Evolutionary conservation across 2,113 vertebrate genomes (phyloP).

Genomic region (Psittacula cyanocephala): DNA sequence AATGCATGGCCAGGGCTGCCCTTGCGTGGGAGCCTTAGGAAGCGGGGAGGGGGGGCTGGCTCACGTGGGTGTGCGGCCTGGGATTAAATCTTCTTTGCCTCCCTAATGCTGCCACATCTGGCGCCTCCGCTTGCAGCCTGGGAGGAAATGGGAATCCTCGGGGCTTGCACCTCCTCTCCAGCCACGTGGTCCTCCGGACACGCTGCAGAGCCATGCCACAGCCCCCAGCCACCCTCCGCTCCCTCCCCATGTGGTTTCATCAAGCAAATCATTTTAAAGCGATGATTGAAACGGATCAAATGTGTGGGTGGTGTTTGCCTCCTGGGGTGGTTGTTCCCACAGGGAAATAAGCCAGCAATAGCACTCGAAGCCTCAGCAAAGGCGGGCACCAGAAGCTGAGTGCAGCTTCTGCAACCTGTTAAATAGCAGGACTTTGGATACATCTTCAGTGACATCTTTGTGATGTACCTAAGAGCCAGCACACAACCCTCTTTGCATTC

Average conservation of each 20-base stretch:
- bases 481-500: neutral
- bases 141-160: neutral
- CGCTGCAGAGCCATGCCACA: neutral
- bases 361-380: neutral
- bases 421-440: neutral
- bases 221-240: constrained; percentile 16
- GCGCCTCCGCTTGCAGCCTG: neutral
- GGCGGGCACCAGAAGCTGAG: neutral
- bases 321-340: neutral
- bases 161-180: neutral
- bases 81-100: constrained; percentile 48
- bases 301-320: constrained; percentile 27
- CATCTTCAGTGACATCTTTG: neutral
- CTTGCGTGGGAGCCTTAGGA: constrained; percentile 42
- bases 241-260: neutral
- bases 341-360: neutral
- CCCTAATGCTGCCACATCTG: constrained; percentile 62
- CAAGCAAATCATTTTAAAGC: constrained; percentile 38
- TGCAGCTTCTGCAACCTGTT: neutral
- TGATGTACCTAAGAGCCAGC: neutral
- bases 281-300: neutral
- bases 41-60: neutral
- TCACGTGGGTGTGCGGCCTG: constrained; percentile 13
- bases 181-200: neutral
- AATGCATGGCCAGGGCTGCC: constrained; percentile 9